These are phyloP conservation scores for Dufourea novaeangliae DNA, from an alignment of 1,140 invertebrate species.

Conservation along the genomic window DNA sequence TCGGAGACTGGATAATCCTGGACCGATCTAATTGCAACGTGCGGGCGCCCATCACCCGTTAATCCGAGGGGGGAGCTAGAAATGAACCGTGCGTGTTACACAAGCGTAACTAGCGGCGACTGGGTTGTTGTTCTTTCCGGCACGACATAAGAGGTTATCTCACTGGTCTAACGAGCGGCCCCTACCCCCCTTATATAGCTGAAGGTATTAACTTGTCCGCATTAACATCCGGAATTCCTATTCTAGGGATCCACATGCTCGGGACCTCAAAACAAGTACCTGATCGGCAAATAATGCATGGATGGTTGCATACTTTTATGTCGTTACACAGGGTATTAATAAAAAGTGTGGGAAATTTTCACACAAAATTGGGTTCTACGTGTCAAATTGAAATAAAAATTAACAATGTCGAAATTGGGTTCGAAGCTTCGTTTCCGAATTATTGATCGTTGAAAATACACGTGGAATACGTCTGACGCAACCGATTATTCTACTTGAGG, in stretches of 20 bases:
- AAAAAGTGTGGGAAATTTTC: too few relatives aligned
- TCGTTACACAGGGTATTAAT: slow-evolving; percentile 13
- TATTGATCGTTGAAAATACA: too few relatives aligned
- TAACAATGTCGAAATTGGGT: too few relatives aligned
- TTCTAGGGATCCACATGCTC: slow-evolving; percentile 27
- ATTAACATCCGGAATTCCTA: slow-evolving; percentile 50
- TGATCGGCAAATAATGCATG: slow-evolving; percentile 32
- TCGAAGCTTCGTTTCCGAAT: too few relatives aligned
- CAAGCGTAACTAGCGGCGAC: neutral
- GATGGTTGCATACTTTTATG: neutral
- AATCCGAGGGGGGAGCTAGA: slow-evolving; percentile 2
- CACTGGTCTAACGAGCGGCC: slow-evolving; percentile 10
- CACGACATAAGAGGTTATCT: slow-evolving; percentile 49
- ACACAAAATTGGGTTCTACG: too few relatives aligned
- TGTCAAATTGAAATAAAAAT: too few relatives aligned
- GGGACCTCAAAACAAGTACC: slow-evolving; percentile 40
- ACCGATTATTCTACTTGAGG: too few relatives aligned
- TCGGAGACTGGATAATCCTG: too few relatives aligned
- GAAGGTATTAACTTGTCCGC: slow-evolving; percentile 56
- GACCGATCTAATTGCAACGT: neutral
- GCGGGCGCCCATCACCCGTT: neutral
- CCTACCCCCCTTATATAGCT: slow-evolving; percentile 34
- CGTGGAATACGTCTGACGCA: too few relatives aligned
- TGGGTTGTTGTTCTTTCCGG: slow-evolving; percentile 41
- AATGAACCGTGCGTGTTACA: neutral